These are phyloP conservation scores for Chironex yamaguchii DNA, from an alignment of 30 jellyfish, hydroid and myxozoan genomes.

Conservation along the genomic window DNA sequence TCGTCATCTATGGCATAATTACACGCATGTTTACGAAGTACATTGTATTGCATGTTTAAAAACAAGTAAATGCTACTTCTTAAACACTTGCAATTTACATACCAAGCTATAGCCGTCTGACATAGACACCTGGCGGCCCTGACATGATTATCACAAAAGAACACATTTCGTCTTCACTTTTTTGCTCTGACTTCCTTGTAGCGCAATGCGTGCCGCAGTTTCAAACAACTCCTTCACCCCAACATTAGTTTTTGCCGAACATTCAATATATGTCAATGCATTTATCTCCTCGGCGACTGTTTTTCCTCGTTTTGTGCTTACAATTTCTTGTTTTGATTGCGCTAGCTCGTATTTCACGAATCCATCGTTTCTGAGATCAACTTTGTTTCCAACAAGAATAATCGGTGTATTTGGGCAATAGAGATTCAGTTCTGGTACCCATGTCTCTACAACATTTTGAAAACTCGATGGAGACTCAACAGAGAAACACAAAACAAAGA, in stretches of 20 bases:
- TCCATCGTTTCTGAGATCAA: conserved; percentile 92
- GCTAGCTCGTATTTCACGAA: conserved; percentile 77
- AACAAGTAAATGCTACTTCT: too few relatives aligned
- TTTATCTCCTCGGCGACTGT: conserved; percentile 89
- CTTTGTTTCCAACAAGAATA: conserved; percentile 97
- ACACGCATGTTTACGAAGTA: too few relatives aligned
- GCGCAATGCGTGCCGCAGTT: conserved; percentile 98
- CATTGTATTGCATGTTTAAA: too few relatives aligned
- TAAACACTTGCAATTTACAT: too few relatives aligned
- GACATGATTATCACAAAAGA: too few relatives aligned
- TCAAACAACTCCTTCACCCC: conserved; percentile 98
- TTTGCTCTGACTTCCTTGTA: conserved; percentile 78
- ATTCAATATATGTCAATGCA: conserved; percentile 92
- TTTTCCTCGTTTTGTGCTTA: conserved; percentile 87
- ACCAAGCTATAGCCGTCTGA: background rate
- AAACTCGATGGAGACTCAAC: conserved; percentile 94
- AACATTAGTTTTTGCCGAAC: conserved; percentile 96
- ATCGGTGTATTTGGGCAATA: conserved; percentile 99
- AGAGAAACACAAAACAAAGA: conserved; percentile 95
- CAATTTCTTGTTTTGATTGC: conserved; percentile 96
- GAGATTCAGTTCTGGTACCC: conserved; percentile 99
- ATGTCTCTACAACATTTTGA: conserved; percentile 96
- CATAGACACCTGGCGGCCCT: too few relatives aligned
- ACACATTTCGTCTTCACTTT: conserved; percentile 78
- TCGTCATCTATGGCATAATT: too few relatives aligned